Evolutionary conservation across 2,797 vertebrate species (phyloP).

Genomic region (Onychomys torridus): DNA sequence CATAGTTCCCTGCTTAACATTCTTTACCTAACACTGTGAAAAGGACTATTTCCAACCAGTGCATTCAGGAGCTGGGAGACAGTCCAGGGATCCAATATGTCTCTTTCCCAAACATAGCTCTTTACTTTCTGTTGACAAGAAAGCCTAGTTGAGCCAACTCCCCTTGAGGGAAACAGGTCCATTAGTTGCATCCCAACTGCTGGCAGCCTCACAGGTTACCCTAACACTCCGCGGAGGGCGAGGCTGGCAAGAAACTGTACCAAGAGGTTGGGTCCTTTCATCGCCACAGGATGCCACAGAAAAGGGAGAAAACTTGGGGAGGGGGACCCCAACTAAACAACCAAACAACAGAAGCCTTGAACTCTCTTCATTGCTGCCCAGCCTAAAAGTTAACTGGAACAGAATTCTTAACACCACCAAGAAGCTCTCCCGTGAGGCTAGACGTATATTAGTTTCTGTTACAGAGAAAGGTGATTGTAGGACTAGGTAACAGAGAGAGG

Average conservation of each 20-base stretch:
- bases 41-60: not conserved
- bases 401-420: not conserved
- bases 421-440: not conserved
- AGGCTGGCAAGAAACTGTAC: not conserved
- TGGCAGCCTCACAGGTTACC: too few relatives aligned
- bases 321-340: not conserved
- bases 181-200: fast-evolving
- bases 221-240: not conserved
- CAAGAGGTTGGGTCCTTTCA: not conserved
- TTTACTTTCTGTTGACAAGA: not conserved
- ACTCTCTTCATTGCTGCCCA: too few relatives aligned
- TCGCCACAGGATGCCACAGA: not conserved
- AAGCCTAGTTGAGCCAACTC: not conserved
- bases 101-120: not conserved
- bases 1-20: not conserved
- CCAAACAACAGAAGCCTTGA: not conserved
- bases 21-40: not conserved
- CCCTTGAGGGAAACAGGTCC: not conserved
- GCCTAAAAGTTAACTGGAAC: not conserved
- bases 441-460: not conserved
- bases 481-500: not conserved
- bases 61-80: not conserved
- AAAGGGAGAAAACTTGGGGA: not conserved
- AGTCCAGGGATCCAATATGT: not conserved
- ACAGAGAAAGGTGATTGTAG: not conserved